Base-by-base conservation (phyloP, 2,888 invertebrate species). In the Zhengitettix transpicula region DNA sequence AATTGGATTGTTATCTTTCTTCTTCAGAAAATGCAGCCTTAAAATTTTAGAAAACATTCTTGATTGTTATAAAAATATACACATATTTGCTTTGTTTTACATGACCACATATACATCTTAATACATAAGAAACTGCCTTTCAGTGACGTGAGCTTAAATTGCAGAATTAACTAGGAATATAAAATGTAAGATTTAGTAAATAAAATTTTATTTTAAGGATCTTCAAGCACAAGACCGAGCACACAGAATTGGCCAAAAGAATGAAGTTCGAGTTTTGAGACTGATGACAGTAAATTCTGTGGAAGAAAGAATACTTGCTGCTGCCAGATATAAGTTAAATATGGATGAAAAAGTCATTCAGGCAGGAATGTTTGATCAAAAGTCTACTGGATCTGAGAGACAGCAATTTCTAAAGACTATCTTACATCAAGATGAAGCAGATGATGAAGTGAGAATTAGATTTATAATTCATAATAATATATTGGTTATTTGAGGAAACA, bases 331-430 rank as follows among this genome's bases (percentile, higher is more conserved):
- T 71, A 82, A 82, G 67, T 69, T 83, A 59, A 82, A 83, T 67
- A 79, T 82, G 65, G 82, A 83, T 67, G 81, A 81, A 67, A 83
- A 83, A 69, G 81, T 82, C 61, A 82, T 82, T 65, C 81, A 82
- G 67, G 82, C 82, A 60, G 82, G 82, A 64, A 82, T 81, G 78
- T 82, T 82, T 69, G 81, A 82, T 69, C 79, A 82, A 69, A 79
- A 81, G 67, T 81, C 81, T 1, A 83, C 82, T 10, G 80, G 79
- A 11, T 71, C 72, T 12, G 82, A 82, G 66, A 69, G 82, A 59
- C 72, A 75, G 63, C 75, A 78, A 68, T 78, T 82, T 69, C 71
- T 82, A 56, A 76, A 78, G 65, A 74, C 75, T 55, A 76, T 82
- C 56, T 72, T 82, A 5, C 71, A 71, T 57, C 75, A 78, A 65